These are phyloP conservation scores for Ostrea denselamellosa DNA, from an alignment of 1,140 invertebrate genomes.

Conservation along the genomic window DNA sequence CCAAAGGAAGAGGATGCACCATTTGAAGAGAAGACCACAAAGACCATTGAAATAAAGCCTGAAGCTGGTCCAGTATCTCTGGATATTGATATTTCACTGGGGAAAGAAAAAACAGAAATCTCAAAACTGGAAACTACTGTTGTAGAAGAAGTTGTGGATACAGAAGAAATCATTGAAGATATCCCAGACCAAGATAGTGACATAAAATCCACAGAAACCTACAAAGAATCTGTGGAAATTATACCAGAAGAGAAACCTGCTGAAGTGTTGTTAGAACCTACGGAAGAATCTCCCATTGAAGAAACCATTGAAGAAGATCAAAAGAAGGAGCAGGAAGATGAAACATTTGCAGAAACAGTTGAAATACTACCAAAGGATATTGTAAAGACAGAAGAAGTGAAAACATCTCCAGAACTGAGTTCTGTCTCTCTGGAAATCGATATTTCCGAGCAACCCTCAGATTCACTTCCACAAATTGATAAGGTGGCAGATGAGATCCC, in stretches of 20 bases:
- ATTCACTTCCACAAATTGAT: too few species aligned
- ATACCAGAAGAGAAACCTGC: background rate
- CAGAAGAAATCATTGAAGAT: conserved; percentile 27
- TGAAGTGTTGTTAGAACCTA: background rate
- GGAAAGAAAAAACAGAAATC: conserved; percentile 15
- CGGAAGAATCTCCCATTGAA: conserved; percentile 41
- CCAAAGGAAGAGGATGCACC: background rate
- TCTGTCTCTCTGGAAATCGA: too few species aligned
- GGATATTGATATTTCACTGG: conserved; percentile 5
- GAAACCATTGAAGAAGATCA: conserved; percentile 47
- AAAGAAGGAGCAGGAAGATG: too few species aligned
- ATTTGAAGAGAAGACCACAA: background rate
- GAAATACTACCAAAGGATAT: too few species aligned
- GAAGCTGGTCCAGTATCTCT: background rate
- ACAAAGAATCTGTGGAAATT: conserved; percentile 44
- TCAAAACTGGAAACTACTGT: conserved; percentile 6
- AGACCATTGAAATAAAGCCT: background rate
- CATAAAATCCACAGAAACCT: conserved; percentile 17
- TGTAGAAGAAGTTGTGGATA: background rate
- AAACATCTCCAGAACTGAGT: too few species aligned
- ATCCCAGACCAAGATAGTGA: conserved; percentile 13
- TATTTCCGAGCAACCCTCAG: too few species aligned
- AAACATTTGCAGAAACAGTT: too few species aligned
- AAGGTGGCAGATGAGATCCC: conserved; percentile 31
- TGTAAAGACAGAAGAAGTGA: too few species aligned